Base-by-base conservation (phyloP, 2,888 invertebrate genomes). In the Sinhomidia bicolor region DNA sequence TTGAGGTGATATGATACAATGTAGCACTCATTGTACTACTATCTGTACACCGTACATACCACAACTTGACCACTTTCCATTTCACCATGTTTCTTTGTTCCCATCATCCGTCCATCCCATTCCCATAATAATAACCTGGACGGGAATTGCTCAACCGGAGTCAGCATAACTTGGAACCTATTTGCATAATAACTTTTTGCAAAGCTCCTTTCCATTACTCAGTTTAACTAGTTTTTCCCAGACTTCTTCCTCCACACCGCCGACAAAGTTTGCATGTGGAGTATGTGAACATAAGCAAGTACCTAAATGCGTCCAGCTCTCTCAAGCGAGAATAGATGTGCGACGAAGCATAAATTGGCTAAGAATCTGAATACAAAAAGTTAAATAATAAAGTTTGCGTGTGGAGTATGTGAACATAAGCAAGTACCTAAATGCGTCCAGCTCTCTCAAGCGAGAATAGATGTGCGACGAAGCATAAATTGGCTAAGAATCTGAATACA, bases 391-490 rank as follows among this genome's bases (percentile, higher is more conserved):
- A 36, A 41, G 68, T 41, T 36, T 41, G 20, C 41, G 9, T 41
- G 68, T 23, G 10, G 10, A 62, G 29, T 62, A 62, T 36, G 36
- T n/a, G n/a, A n/a, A n/a, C 26, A n/a, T 51, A 10, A n/a, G n/a
- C 51, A 20, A 3, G 17, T 57, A 57, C 32, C 62, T 65, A 36
- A 5, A 7, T 41, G 36, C 10, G 20, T 12, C 41, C 41, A 41
- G 76, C 17, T 29, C 47, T 76, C 17, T 51, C 29, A 76, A 29
- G 51, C 76, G n/a, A 47, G 32, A 54, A 17, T 32, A 6, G n/a
- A 76, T 54, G 76, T 76, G 76, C 76, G 54, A 51, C 51, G 76
- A 51, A 54, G 76, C 76, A 76, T 76, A 51, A 51, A 76, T n/a
- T 51, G 51, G 26, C 76, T 74, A 23, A 26, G 32, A 29, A 29